Evolutionary conservation across 2,113 vertebrate genomes (phyloP).

Genomic region (Vanacampus margaritifer): DNA sequence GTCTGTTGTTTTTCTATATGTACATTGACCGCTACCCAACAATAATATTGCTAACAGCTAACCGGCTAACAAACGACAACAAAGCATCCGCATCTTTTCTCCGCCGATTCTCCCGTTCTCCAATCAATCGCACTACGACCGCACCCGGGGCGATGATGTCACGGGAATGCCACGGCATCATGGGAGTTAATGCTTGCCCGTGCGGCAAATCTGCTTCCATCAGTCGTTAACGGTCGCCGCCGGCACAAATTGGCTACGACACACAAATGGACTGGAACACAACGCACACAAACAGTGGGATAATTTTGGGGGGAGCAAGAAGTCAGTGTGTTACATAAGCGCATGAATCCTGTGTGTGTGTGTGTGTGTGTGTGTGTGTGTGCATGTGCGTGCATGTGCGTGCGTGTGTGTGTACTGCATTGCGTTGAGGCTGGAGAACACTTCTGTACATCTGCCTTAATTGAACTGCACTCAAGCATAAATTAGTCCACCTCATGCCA

Average conservation of each 20-base stretch:
- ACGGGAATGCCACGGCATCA: neutral
- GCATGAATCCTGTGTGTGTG: neutral
- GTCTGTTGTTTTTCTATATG: too few species aligned
- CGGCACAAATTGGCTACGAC: neutral
- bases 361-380: slow-evolving; percentile 5
- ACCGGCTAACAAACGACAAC: too few species aligned
- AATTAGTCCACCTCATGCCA: slow-evolving; percentile 46
- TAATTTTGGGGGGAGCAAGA: neutral
- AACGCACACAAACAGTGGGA: neutral
- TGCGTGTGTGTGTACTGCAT: slow-evolving; percentile 31
- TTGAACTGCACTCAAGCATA: slow-evolving; percentile 62
- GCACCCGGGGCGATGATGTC: neutral
- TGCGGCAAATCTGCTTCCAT: neutral
- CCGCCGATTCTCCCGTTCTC: neutral
- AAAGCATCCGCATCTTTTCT: too few species aligned
- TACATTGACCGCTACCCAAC: too few species aligned
- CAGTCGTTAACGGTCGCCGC: neutral
- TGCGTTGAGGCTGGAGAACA: slow-evolving; percentile 44
- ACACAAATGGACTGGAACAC: neutral
- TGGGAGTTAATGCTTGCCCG: neutral
- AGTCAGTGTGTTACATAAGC: neutral
- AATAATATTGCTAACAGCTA: too few species aligned
- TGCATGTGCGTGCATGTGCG: slow-evolving; percentile 47
- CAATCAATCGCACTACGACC: neutral
- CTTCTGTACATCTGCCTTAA: slow-evolving; percentile 58